Conservation (phyloP, 2,888 invertebrate genomes). For the Parasteatoda lunata region DNA sequence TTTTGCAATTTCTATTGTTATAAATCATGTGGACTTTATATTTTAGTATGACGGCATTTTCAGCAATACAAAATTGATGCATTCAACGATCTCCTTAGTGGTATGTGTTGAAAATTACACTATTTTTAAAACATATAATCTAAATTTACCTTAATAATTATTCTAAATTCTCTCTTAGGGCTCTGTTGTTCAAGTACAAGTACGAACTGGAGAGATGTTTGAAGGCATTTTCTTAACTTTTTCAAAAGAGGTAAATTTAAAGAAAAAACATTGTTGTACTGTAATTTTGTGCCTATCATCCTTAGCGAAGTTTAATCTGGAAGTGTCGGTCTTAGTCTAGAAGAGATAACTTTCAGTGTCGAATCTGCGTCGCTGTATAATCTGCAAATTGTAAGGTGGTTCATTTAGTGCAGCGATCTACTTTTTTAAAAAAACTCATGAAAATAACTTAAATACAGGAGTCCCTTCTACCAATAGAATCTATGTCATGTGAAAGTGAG, state of each 20-base stretch:
- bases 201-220: slow-evolving; percentile 87
- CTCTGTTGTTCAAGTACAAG: slow-evolving; percentile 70
- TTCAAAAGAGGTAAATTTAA: slow-evolving; percentile 78
- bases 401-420: background rate
- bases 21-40: background rate
- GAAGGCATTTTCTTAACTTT: slow-evolving; percentile 94
- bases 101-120: slow-evolving; percentile 74
- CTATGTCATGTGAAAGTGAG: too few species aligned
- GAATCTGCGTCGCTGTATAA: background rate
- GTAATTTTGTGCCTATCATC: background rate
- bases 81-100: slow-evolving; percentile 88
- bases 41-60: slow-evolving; percentile 84
- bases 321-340: background rate
- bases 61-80: slow-evolving; percentile 91
- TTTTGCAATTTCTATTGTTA: too few species aligned
- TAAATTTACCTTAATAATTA: background rate
- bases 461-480: too few species aligned
- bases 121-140: slow-evolving; percentile 11
- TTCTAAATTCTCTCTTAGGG: slow-evolving; percentile 10
- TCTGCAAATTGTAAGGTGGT: background rate
- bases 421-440: background rate
- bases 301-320: background rate
- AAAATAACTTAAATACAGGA: background rate
- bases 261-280: background rate
- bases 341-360: background rate